Conservation (phyloP, 2,113 vertebrate species). For the Corydoras maculifer region DNA sequence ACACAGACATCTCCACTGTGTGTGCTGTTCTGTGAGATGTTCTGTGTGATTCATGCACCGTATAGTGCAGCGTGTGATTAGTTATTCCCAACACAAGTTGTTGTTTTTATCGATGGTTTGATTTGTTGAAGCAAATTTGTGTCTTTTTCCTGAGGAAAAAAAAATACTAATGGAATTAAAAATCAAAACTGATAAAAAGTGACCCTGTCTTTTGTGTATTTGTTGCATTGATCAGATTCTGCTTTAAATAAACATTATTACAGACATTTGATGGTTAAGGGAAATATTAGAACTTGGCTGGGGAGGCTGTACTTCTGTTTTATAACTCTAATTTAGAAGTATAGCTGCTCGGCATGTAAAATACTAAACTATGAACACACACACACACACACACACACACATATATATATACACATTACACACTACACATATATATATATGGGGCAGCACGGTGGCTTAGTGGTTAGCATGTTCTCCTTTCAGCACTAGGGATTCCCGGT, state of each 20-base stretch:
- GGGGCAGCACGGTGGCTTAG: too few species aligned
- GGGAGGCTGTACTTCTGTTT: too few species aligned
- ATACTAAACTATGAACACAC: too few species aligned
- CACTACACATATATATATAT: too few species aligned
- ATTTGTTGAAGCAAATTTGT: conserved; percentile 61
- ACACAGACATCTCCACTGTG: conserved; percentile 10
- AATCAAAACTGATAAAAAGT: conserved; percentile 44
- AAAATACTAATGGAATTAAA: conserved; percentile 51
- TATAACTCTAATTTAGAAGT: too few species aligned
- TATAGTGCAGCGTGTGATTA: conserved; percentile 57
- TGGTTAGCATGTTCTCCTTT: too few species aligned
- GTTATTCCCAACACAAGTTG: conserved; percentile 55
- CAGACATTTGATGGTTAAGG: too few species aligned
- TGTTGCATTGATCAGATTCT: conserved; percentile 11
- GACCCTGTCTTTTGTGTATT: conserved; percentile 16
- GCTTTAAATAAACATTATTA: conserved; percentile 37
- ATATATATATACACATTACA: too few species aligned
- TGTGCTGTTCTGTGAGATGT: conserved; percentile 49
- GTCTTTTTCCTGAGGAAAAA: conserved; percentile 55
- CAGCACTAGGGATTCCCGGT: too few species aligned
- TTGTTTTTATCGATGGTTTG: conserved; percentile 56
- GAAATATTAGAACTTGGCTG: too few species aligned
- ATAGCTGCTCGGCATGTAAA: too few species aligned
- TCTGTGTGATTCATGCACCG: conserved; percentile 56
- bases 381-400: too few species aligned